A percentile compares a stretch with the other conserved stretches of the same genome.
Evolutionary conservation across 1,140 invertebrate genomes (phyloP).

Genomic region (Drosophila funebris): DNA sequence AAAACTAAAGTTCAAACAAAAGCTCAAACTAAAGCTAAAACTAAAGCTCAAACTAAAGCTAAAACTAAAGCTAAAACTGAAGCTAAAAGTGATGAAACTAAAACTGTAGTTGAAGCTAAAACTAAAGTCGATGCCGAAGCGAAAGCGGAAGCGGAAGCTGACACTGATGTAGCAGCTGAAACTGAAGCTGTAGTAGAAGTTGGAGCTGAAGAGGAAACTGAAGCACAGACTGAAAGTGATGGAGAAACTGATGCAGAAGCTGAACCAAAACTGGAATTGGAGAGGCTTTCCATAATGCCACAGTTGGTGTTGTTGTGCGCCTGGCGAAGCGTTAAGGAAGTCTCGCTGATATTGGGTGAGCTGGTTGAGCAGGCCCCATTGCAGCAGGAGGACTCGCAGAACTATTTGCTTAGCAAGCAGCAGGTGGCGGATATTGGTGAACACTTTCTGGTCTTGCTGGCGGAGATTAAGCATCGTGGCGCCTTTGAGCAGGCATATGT

Average conservation of each 20-base stretch:
- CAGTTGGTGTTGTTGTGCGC: conserved; percentile 95
- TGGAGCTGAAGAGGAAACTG: background rate
- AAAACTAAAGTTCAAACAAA: too few relatives aligned
- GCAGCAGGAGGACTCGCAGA: conserved; percentile 30
- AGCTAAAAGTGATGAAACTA: too few relatives aligned
- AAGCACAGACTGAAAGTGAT: conserved; percentile 9
- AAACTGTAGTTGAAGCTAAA: too few relatives aligned
- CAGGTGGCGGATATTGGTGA: conserved; percentile 87
- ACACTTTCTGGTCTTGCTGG: conserved; percentile 89
- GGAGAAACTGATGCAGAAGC: conserved; percentile 74
- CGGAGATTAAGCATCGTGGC: conserved; percentile 95
- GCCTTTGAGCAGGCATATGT: conserved; percentile 98
- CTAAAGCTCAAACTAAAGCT: background rate
- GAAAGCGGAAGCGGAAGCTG: too few relatives aligned
- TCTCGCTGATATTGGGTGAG: conserved; percentile 86
- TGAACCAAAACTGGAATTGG: background rate
- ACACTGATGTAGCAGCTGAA: background rate
- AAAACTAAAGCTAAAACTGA: background rate
- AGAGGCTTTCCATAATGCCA: conserved; percentile 84
- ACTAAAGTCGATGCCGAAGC: too few relatives aligned
- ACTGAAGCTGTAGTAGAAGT: background rate
- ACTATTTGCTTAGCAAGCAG: conserved; percentile 61
- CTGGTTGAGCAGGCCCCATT: conserved; percentile 83
- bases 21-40: too few relatives aligned
- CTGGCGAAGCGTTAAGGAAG: conserved; percentile 91